A percentile compares a stretch with the other conserved stretches of the same genome.
These are phyloP conservation scores for Proisotoma minuta DNA, from an alignment of 2,888 invertebrate species.

Conservation along the genomic window DNA sequence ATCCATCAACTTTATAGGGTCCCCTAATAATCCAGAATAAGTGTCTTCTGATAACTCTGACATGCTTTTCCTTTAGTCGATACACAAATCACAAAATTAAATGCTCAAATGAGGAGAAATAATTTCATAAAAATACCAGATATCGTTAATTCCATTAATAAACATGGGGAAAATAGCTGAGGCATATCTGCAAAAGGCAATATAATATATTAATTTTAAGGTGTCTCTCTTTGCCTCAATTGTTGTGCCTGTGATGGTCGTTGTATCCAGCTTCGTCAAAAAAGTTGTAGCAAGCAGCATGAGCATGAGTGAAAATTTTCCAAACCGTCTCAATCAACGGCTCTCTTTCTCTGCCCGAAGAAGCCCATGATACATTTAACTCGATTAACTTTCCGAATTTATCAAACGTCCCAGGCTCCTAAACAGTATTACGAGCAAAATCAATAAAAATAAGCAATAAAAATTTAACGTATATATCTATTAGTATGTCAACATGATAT, in stretches of 20 bases:
- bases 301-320: constrained; percentile 39
- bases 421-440: neutral
- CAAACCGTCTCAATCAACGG: constrained; percentile 43
- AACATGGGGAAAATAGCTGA: too few relatives aligned
- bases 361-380: constrained; percentile 2
- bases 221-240: too few relatives aligned
- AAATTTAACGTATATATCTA: neutral
- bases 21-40: constrained; percentile 36
- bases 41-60: constrained; percentile 23
- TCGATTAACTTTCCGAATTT: constrained; percentile 15
- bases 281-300: constrained; percentile 31
- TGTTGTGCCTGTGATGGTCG: constrained; percentile 43
- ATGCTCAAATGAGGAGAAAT: too few relatives aligned
- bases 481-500: neutral
- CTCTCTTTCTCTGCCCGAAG: constrained; percentile 21
- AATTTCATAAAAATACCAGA: constrained; percentile 27
- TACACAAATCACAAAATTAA: too few relatives aligned
- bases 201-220: too few relatives aligned
- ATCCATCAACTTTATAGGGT: constrained; percentile 32
- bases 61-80: constrained; percentile 21
- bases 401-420: constrained; percentile 17
- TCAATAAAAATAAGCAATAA: neutral
- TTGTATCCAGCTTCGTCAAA: constrained; percentile 26
- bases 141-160: constrained; percentile 32
- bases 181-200: constrained; percentile 34